Evolutionary conservation across 2,113 vertebrate genomes (phyloP).

Genomic region (Ctenomys sociabilis): DNA sequence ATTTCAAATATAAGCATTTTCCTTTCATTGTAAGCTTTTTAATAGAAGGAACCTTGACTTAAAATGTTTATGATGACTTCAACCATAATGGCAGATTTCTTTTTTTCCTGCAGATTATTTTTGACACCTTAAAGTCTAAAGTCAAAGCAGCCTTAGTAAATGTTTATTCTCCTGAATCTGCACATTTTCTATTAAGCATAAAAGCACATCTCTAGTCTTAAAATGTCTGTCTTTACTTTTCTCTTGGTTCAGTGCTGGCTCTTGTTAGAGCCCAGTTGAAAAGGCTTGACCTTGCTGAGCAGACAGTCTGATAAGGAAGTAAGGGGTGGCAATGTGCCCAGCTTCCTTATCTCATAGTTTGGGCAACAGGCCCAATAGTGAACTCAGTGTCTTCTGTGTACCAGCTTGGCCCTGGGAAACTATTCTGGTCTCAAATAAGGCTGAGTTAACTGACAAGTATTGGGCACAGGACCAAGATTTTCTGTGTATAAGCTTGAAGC

Average conservation of each 20-base stretch:
- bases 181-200: not conserved
- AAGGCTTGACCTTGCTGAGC: no score
- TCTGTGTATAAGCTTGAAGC: no score
- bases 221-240: not conserved
- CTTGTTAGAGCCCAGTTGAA: no score
- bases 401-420: no score
- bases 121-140: not conserved
- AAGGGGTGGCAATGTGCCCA: no score
- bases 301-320: no score
- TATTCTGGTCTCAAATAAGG: no score
- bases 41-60: not conserved
- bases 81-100: not conserved
- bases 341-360: no score
- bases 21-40: slow-evolving; percentile 3
- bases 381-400: no score
- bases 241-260: not conserved
- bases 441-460: no score
- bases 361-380: no score
- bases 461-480: no score
- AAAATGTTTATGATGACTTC: not conserved
- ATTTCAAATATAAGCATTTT: not conserved
- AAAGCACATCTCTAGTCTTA: not conserved
- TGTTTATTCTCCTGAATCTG: not conserved
- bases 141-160: not conserved
- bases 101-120: not conserved